Evolutionary conservation across 2,797 vertebrate genomes (phyloP).

Genomic region (Falco cherrug): DNA sequence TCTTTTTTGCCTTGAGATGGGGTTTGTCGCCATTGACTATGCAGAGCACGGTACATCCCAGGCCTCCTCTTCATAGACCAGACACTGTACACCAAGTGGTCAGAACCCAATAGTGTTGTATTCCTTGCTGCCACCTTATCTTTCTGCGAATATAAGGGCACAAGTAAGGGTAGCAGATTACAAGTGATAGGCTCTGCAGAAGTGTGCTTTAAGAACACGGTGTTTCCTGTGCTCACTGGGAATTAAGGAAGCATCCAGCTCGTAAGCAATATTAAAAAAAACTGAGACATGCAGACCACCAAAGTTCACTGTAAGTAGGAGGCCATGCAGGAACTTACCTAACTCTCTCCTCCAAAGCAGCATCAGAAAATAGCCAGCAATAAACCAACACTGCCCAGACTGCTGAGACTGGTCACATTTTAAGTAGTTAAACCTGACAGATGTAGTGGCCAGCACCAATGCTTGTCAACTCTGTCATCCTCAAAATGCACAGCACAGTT

Average conservation of each 20-base stretch:
- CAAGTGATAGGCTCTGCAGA: constrained; percentile 41
- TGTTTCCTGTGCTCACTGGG: neutral
- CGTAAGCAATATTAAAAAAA: neutral
- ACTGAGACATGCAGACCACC: neutral
- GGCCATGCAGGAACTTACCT: neutral
- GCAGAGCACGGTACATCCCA: neutral
- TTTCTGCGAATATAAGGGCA: constrained; percentile 68
- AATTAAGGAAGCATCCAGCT: neutral
- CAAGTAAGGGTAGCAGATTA: constrained; percentile 69
- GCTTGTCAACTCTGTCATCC: neutral
- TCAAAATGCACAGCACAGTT: neutral
- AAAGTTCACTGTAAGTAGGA: neutral
- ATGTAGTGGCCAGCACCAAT: neutral
- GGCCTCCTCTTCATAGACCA: neutral
- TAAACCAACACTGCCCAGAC: neutral
- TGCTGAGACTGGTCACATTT: neutral
- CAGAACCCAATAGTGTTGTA: constrained; percentile 55
- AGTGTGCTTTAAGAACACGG: constrained; percentile 39
- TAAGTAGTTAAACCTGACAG: neutral
- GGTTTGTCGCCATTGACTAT: neutral
- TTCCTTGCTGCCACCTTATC: constrained; percentile 67
- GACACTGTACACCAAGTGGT: constrained; percentile 64
- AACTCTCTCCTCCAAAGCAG: neutral
- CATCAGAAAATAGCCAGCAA: neutral
- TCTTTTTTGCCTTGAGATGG: neutral